Conservation (phyloP, 53 echinoderm and acorn worm species). For the Glandiceps talaboti region DNA sequence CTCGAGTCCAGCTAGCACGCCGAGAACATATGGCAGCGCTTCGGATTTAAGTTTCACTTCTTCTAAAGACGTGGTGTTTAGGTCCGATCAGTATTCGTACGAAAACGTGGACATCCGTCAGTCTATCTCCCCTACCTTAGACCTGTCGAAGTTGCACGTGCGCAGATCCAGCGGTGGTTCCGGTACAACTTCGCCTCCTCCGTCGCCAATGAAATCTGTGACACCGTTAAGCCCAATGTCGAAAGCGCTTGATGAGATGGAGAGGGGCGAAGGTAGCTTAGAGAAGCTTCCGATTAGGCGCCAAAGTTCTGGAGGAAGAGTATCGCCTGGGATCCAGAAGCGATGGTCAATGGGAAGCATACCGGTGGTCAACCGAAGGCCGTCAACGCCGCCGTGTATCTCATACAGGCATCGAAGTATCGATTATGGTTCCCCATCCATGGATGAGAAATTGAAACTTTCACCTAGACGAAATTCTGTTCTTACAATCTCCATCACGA, state of each 20-base stretch:
- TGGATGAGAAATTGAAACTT: neutral
- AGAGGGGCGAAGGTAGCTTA: neutral
- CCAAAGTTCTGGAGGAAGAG: neutral
- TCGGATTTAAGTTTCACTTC: neutral
- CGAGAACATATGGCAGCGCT: slow-evolving; percentile 24
- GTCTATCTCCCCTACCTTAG: neutral
- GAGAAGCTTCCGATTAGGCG: neutral
- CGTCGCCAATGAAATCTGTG: neutral
- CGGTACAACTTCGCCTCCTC: neutral
- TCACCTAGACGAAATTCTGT: neutral
- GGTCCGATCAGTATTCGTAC: no score
- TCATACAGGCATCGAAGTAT: neutral
- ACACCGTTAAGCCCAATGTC: neutral
- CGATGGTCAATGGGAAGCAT: neutral
- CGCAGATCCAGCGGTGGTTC: neutral
- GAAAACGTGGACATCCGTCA: neutral
- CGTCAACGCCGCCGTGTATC: neutral
- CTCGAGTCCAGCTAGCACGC: slow-evolving; percentile 11
- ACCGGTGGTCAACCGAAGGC: neutral
- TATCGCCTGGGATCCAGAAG: neutral
- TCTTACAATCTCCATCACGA: neutral
- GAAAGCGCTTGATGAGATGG: neutral
- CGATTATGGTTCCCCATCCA: neutral
- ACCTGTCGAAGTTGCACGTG: neutral
- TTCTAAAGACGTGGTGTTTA: neutral